phyloP scores from a whole-genome alignment of 92 coral and sea anemone species.

The Blastomussa wellsi region DNA sequence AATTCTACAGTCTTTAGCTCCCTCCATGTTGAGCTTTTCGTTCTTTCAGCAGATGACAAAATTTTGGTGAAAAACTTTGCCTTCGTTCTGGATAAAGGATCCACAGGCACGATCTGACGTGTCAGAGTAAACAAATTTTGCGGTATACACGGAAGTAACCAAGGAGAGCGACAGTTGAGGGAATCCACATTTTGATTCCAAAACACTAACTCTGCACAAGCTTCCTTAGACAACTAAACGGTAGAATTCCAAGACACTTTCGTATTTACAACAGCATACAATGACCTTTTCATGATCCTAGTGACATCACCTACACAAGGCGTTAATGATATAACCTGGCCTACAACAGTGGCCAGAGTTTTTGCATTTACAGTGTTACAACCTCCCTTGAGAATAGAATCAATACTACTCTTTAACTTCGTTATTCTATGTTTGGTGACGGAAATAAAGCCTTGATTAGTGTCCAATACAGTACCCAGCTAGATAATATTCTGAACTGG shows the following conservation, averaged over 20 bases:
- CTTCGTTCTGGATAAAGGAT: slow-evolving; percentile 15
- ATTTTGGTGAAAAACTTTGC: slow-evolving; percentile 55
- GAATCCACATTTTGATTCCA: slow-evolving; percentile 12
- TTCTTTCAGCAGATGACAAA: slow-evolving; percentile 45
- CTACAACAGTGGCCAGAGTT: slow-evolving; percentile 2
- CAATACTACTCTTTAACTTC: not conserved
- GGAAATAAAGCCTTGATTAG: not conserved
- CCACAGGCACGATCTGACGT: slow-evolving; percentile 48
- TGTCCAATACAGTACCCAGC: slow-evolving; percentile 10
- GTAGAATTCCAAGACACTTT: slow-evolving; percentile 1
- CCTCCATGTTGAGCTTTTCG: slow-evolving; percentile 9
- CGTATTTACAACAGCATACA: not conserved
- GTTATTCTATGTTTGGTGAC: not conserved
- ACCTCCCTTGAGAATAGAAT: not conserved
- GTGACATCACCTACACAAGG: slow-evolving; percentile 1
- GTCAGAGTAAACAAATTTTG: slow-evolving; percentile 45
- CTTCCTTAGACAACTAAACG: slow-evolving; percentile 3
- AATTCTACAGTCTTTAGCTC: slow-evolving; percentile 39
- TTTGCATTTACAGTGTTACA: not conserved
- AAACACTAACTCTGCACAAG: slow-evolving; percentile 3
- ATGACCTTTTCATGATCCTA: not conserved
- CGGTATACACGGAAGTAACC: slow-evolving; percentile 12
- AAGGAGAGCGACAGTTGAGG: slow-evolving; percentile 1
- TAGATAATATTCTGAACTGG: slow-evolving; percentile 24
- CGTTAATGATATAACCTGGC: slow-evolving; percentile 11